A percentile compares a stretch with the other conserved stretches of the same genome.
phyloP scores from a whole-genome alignment of 1,140 invertebrate genomes.

The Telenomus remus region DNA sequence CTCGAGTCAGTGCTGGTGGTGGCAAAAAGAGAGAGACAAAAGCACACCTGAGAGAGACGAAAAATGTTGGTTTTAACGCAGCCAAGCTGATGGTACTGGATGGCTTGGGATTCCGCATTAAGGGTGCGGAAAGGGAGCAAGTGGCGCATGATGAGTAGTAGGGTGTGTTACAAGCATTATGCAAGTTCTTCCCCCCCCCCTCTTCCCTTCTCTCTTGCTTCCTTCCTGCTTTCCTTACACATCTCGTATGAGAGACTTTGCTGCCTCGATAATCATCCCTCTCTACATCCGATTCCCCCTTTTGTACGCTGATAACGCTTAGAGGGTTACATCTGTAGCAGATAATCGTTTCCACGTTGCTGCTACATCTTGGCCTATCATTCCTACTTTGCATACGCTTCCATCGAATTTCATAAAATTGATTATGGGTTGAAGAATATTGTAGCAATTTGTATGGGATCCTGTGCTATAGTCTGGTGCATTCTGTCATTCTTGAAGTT shows the following conservation, averaged over 20 bases:
- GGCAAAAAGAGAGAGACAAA: conserved; percentile 9
- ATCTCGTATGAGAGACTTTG: conserved; percentile 5
- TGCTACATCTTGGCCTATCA: conserved; percentile 12
- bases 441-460: background rate
- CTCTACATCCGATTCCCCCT: conserved; percentile 23
- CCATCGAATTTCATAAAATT: conserved; percentile 1
- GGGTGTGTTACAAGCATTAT: conserved; percentile 70
- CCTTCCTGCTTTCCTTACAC: conserved; percentile 27
- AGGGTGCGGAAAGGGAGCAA: conserved; percentile 62
- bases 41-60: conserved; percentile 8
- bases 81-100: conserved; percentile 5
- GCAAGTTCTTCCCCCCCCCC: conserved; percentile 56
- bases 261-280: conserved; percentile 23
- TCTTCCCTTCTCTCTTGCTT: conserved; percentile 18
- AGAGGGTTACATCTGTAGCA: conserved; percentile 65
- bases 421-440: background rate
- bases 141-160: conserved; percentile 71
- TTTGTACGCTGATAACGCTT: conserved; percentile 28
- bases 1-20: conserved; percentile 34
- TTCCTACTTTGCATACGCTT: conserved; percentile 17
- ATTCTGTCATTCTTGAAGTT: too few species aligned
- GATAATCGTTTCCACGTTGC: conserved; percentile 60
- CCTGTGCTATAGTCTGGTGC: too few species aligned
- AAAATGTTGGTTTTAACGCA: conserved; percentile 28
- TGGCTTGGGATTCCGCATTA: conserved; percentile 20